phyloP scores from a whole-genome alignment of 2,797 vertebrate genomes.

The Synanceia verrucosa region DNA sequence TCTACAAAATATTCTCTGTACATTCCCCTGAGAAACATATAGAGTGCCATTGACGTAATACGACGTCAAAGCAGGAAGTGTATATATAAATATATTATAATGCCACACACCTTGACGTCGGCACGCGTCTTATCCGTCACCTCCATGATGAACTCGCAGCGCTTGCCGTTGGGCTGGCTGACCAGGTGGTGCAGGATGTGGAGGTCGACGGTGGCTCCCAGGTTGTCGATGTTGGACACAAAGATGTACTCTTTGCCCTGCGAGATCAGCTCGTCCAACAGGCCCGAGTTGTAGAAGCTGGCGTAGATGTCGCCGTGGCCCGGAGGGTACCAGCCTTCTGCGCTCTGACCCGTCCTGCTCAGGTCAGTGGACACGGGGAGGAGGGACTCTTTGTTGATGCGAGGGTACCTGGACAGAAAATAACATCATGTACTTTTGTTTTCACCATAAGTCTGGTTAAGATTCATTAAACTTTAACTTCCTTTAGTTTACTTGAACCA shows the following conservation, averaged over 20 bases:
- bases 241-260: slow-evolving; percentile 96
- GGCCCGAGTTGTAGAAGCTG: slow-evolving; percentile 94
- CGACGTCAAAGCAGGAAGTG: too few species aligned
- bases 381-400: slow-evolving; percentile 94
- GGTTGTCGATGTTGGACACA: slow-evolving; percentile 97
- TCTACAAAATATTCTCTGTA: background rate
- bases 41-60: background rate
- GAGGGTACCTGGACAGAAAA: slow-evolving; percentile 85
- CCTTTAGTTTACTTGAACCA: background rate
- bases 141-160: slow-evolving; percentile 97
- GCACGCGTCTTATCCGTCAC: slow-evolving; percentile 97
- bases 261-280: slow-evolving; percentile 88
- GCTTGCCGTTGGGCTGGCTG: slow-evolving; percentile 91
- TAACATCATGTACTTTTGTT: background rate
- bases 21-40: background rate
- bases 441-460: too few species aligned
- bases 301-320: slow-evolving; percentile 95
- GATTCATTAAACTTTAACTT: background rate
- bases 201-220: slow-evolving; percentile 95
- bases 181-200: slow-evolving; percentile 94
- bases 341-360: slow-evolving; percentile 87
- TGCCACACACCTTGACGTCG: slow-evolving; percentile 90
- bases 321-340: slow-evolving; percentile 94
- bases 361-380: slow-evolving; percentile 90
- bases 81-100: background rate